These are phyloP conservation scores for Myxocyprinus asiaticus DNA, from an alignment of 2,113 vertebrate genomes.

Conservation along the genomic window DNA sequence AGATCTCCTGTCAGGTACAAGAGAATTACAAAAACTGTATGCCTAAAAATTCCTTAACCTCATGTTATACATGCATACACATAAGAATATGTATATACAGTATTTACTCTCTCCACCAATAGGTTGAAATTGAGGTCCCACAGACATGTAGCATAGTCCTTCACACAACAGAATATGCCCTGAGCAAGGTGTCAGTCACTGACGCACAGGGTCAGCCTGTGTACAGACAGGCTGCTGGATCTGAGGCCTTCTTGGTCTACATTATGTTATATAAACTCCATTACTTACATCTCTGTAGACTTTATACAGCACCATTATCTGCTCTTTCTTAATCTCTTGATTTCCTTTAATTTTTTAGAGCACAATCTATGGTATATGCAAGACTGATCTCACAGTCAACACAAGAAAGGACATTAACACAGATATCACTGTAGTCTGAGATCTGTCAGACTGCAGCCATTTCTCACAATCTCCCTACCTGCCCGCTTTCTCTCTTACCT, in stretches of 20 bases:
- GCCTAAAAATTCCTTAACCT: background rate
- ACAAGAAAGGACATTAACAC: slow-evolving; percentile 72
- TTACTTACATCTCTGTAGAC: too few species aligned
- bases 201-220: slow-evolving; percentile 70
- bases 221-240: slow-evolving; percentile 74
- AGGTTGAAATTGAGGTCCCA: slow-evolving; percentile 92
- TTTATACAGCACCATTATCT: background rate
- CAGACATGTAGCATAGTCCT: slow-evolving; percentile 83
- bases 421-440: slow-evolving; percentile 77
- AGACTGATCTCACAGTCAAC: slow-evolving; percentile 73
- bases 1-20: slow-evolving; percentile 85
- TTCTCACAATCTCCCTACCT: slow-evolving; percentile 77
- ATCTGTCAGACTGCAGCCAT: slow-evolving; percentile 81
- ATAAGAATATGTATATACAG: background rate
- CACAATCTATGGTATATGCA: slow-evolving; percentile 87
- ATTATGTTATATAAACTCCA: too few species aligned
- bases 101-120: slow-evolving; percentile 39
- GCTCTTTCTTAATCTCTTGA: background rate
- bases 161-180: slow-evolving; percentile 79
- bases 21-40: background rate
- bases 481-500: slow-evolving; percentile 85
- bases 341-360: slow-evolving; percentile 70
- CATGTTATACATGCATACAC: background rate
- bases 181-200: slow-evolving; percentile 78
- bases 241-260: slow-evolving; percentile 74